Evolutionary conservation across 2,113 vertebrate genomes (phyloP), one percentile per base, ranked within the genome.

Genomic region (Centrocercus urophasianus): DNA sequence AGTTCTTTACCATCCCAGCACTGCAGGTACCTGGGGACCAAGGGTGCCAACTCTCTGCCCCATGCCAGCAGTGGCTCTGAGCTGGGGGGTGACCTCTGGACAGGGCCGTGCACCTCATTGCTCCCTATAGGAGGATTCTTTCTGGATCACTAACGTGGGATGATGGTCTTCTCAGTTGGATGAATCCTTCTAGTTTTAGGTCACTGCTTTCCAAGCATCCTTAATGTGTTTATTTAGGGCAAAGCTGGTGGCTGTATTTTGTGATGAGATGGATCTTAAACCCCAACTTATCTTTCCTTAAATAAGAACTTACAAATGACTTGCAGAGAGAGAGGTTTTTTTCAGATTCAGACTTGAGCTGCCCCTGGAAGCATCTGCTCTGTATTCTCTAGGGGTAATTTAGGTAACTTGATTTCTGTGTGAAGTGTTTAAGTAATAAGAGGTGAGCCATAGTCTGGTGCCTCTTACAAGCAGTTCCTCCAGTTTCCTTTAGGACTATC

Each of bases 51-150:
- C 17, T 30, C 34, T 60, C 28, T 47, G 59, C 19, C 21, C n/a
- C 4, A 0, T 59, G 50, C 28, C 1, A 1, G 80, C 50, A 52
- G 30, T 30, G 47, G 30, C 38, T 57, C 30, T 60, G 52, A 57
- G 25, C 24, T n/a, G 52, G 47, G 5, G 57, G 32, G 24, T 78
- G 52, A 25, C 75, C 71, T 79, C 0, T 0, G 8, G 16, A 75
- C 0, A 0, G 6, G 40, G 47, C 43, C 4, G 0, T n/a, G 7
- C 8, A 27, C 30, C 18, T 34, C 3, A 0, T 42, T 24, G n/a
- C 34, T 57, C 56, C 42, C 48, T 50, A n/a, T 7, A 22, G n/a
- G 5, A 5, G 20, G 3, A 42, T 36, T 74, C n/a, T 12, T 60
- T 52, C 25, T 59, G 61, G 14, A 20, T 80, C 1, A 1, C 56